Evolutionary conservation across 2,797 vertebrate genomes (phyloP).

Genomic region (Tapirus indicus): DNA sequence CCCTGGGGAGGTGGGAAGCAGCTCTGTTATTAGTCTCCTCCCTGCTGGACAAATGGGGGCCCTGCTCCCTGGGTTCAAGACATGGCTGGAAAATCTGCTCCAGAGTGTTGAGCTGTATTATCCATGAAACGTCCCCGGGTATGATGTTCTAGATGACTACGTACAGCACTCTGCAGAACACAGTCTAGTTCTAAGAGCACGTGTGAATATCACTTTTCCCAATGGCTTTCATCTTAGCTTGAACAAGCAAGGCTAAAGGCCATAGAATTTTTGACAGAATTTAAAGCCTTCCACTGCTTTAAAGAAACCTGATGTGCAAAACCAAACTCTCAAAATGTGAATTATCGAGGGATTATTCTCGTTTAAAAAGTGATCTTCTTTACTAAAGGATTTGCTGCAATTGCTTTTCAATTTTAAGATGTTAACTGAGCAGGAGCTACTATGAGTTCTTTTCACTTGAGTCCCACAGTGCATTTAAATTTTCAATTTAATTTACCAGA

Average conservation of each 20-base stretch:
- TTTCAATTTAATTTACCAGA: conserved; percentile 33
- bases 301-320: conserved; percentile 39
- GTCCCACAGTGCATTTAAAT: not conserved
- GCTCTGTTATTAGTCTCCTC: not conserved
- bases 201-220: not conserved
- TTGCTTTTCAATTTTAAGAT: conserved; percentile 1
- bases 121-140: too few relatives aligned
- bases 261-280: not conserved
- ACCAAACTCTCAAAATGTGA: not conserved
- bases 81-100: not conserved
- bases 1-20: not conserved
- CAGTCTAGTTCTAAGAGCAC: not conserved
- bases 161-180: not conserved
- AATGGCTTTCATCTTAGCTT: conserved; percentile 7
- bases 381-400: conserved; percentile 13
- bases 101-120: not conserved
- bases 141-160: not conserved
- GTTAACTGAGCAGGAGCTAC: not conserved
- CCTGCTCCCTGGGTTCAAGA: not conserved
- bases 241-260: not conserved
- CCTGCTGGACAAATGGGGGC: not conserved
- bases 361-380: not conserved
- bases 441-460: conserved; percentile 13
- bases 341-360: not conserved
- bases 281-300: not conserved